phyloP scores from a whole-genome alignment of 2,113 vertebrate species.

The Theropithecus gelada region DNA sequence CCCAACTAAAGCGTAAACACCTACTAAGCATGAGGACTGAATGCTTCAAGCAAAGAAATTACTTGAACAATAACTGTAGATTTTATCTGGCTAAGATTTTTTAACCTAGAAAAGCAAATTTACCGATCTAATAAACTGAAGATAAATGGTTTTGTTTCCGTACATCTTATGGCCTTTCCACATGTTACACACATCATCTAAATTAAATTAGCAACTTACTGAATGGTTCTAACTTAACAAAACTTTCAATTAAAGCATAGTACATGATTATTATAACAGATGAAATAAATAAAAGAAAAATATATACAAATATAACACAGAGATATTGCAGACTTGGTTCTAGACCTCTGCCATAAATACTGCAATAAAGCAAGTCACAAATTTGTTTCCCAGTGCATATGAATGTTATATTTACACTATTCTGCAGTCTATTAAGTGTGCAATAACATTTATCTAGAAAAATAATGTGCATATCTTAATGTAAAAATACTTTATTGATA shows the following conservation, averaged over 20 bases:
- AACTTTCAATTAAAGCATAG: background rate
- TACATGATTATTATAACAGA: background rate
- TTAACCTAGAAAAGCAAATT: background rate
- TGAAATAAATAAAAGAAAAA: background rate
- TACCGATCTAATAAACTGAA: background rate
- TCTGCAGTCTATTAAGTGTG: background rate
- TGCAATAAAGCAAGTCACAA: background rate
- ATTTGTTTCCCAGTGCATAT: background rate
- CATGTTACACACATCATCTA: background rate
- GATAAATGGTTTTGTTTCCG: background rate
- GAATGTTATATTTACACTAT: background rate
- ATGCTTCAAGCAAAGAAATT: background rate
- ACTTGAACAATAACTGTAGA: background rate
- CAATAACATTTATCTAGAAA: background rate
- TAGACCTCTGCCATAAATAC: background rate
- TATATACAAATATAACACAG: background rate
- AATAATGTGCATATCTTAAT: background rate
- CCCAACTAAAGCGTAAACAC: background rate
- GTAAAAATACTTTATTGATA: background rate
- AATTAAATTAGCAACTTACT: background rate
- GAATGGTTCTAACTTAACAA: slow-evolving; percentile 51
- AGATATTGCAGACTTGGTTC: background rate
- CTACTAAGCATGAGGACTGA: background rate
- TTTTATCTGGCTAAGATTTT: background rate
- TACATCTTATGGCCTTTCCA: background rate